Evolutionary conservation across 2,797 vertebrate species (phyloP).

Genomic region (Cephalopachus bancanus): DNA sequence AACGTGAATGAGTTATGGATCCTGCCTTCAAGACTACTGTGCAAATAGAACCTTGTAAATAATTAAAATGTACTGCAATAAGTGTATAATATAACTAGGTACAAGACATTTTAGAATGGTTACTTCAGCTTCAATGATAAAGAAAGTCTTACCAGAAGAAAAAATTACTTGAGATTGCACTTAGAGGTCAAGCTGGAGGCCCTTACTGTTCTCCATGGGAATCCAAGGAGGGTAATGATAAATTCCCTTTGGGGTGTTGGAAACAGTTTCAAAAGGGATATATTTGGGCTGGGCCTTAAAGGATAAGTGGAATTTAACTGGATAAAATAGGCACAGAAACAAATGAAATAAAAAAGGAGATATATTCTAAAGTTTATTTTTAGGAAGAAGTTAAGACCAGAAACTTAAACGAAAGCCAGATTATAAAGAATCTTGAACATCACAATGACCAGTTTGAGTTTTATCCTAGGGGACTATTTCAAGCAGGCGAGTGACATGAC

Average conservation of each 20-base stretch:
- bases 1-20: not conserved
- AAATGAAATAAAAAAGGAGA: not conserved
- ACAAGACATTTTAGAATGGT: not conserved
- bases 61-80: not conserved
- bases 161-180: not conserved
- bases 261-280: not conserved
- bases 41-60: not conserved
- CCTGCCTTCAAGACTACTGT: not conserved
- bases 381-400: not conserved
- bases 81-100: not conserved
- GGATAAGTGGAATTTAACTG: not conserved
- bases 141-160: not conserved
- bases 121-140: not conserved
- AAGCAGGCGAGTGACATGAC: not conserved
- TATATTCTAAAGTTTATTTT: not conserved
- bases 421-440: not conserved
- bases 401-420: not conserved
- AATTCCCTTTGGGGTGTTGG: accelerated
- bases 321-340: not conserved
- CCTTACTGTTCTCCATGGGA: not conserved
- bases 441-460: not conserved
- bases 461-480: not conserved
- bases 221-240: accelerated
- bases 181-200: not conserved
- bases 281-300: not conserved